Percentiles rank a stretch among this genome's conserved stretches.
These are phyloP conservation scores for Perizoma affinitatum DNA, from an alignment of 2,888 invertebrate species.

Conservation along the genomic window DNA sequence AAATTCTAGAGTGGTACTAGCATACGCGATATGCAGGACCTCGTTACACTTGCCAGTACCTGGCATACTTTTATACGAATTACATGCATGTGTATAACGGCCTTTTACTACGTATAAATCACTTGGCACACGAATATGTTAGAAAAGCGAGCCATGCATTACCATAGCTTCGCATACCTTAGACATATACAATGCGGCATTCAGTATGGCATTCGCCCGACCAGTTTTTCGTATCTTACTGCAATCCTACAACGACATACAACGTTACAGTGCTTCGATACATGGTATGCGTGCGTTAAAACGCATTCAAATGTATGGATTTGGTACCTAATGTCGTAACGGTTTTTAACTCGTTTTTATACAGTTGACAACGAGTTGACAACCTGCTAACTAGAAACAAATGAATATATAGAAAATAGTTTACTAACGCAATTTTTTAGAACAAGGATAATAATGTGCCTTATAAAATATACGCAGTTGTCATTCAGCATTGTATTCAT, in stretches of 20 bases:
- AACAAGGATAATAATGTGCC: too few relatives aligned
- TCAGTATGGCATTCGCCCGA: conserved; percentile 86
- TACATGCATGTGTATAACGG: too few relatives aligned
- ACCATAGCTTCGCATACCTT: conserved; percentile 81
- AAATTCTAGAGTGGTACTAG: too few relatives aligned
- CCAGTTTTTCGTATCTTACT: conserved; percentile 85
- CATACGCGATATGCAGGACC: too few relatives aligned
- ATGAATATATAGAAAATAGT: too few relatives aligned
- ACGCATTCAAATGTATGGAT: conserved; percentile 5
- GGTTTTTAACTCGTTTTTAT: neutral
- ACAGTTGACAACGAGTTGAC: neutral
- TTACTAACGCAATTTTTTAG: too few relatives aligned
- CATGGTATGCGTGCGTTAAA: conserved; percentile 1
- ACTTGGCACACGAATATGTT: conserved; percentile 18
- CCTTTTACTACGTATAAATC: too few relatives aligned
- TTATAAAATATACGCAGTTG: neutral
- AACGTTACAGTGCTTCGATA: conserved; percentile 48
- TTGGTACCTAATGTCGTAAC: neutral
- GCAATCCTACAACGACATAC: conserved; percentile 83
- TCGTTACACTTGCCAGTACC: too few relatives aligned
- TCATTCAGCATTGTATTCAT: too few relatives aligned
- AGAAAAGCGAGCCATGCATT: conserved; percentile 45
- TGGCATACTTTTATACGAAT: too few relatives aligned
- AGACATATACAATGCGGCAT: conserved; percentile 87
- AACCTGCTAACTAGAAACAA: neutral